These are phyloP conservation scores for Lepidochitona cinerea DNA, from an alignment of 2,888 invertebrate species.

Conservation along the genomic window DNA sequence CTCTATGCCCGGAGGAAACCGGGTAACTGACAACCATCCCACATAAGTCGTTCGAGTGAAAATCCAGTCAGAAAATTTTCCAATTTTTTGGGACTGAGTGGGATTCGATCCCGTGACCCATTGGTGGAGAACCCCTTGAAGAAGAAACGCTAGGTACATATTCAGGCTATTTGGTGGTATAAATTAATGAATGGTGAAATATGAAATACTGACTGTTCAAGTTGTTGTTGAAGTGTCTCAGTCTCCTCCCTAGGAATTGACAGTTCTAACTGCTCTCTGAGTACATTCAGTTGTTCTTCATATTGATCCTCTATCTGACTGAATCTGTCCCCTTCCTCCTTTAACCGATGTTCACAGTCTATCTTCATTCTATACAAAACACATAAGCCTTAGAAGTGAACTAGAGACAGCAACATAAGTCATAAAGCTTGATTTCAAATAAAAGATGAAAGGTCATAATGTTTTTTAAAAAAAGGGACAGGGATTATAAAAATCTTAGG, in stretches of 20 bases:
- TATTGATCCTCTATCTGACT: not conserved
- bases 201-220: no score
- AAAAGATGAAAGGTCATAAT: not conserved
- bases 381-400: not conserved
- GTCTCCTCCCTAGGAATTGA: not conserved
- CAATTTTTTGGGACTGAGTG: no score
- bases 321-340: not conserved
- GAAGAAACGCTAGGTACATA: no score
- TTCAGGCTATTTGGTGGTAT: no score
- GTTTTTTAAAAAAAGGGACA: not conserved
- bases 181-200: no score
- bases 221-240: not conserved
- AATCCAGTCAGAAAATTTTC: no score
- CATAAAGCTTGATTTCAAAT: not conserved
- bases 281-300: not conserved
- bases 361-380: not conserved
- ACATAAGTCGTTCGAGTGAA: no score
- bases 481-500: no score
- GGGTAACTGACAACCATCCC: no score
- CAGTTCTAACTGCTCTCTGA: not conserved
- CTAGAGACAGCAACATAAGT: not conserved
- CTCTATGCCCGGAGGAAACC: no score
- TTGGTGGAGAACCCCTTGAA: no score
- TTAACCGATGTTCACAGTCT: not conserved
- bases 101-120: no score